Evolutionary conservation across 1,140 invertebrate species (phyloP).

Genomic region (Liolophura sinensis): DNA sequence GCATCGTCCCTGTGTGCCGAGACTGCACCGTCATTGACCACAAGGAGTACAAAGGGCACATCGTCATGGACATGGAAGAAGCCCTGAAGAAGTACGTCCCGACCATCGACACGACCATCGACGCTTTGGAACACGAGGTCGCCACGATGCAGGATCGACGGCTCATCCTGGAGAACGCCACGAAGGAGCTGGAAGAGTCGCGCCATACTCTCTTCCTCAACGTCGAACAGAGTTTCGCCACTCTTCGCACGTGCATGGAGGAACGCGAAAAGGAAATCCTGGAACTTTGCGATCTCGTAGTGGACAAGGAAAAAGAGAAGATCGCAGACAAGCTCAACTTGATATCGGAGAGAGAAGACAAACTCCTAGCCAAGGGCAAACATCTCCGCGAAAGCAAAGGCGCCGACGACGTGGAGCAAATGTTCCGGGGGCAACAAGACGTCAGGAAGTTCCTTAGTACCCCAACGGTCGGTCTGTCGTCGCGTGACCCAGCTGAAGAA

Average conservation of each 20-base stretch:
- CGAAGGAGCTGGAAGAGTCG: constrained; percentile 23
- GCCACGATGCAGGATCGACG: constrained; percentile 25
- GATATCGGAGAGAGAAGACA: constrained; percentile 17
- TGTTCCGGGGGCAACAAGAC: too few species aligned
- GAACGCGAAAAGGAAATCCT: constrained; percentile 35
- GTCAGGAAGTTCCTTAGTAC: too few species aligned
- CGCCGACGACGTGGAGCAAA: too few species aligned
- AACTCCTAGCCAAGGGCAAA: too few species aligned
- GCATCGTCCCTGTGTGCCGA: constrained; percentile 37
- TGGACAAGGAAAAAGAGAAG: constrained; percentile 32
- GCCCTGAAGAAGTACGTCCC: constrained; percentile 34
- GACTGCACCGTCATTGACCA: constrained; percentile 49
- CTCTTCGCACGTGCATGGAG: constrained; percentile 24
- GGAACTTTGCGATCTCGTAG: constrained; percentile 25
- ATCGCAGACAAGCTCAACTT: constrained; percentile 28
- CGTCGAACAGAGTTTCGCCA: constrained; percentile 27
- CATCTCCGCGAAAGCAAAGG: too few species aligned
- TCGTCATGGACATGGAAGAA: constrained; percentile 36
- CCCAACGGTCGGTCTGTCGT: too few species aligned
- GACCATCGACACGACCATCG: constrained; percentile 31
- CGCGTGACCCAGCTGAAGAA: too few species aligned
- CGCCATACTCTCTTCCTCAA: constrained; percentile 23
- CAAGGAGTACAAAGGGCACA: constrained; percentile 38
- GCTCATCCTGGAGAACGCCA: constrained; percentile 21
- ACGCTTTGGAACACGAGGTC: constrained; percentile 32